phyloP scores from a whole-genome alignment of 2,888 invertebrate genomes.

The Aleiodes leptofemur region DNA sequence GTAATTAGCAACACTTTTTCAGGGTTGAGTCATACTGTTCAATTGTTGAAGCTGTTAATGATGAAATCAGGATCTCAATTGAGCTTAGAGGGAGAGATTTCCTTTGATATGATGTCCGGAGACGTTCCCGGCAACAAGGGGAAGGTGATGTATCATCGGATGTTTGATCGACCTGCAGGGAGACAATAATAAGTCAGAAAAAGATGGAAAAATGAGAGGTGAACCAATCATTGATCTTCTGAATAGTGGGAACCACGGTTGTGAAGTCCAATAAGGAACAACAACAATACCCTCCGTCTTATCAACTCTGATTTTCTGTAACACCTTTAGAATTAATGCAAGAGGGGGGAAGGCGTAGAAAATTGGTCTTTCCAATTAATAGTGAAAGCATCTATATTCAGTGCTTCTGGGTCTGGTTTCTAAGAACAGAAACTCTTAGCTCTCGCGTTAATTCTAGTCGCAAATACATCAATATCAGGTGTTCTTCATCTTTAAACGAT shows the following conservation, averaged over 20 bases:
- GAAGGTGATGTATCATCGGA: slow-evolving; percentile 42
- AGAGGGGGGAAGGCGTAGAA: slow-evolving; percentile 40
- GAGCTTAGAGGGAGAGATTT: no score
- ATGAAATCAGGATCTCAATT: no score
- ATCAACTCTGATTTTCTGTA: slow-evolving; percentile 36
- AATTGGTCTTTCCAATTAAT: slow-evolving; percentile 29
- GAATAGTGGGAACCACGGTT: slow-evolving; percentile 60
- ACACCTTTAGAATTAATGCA: slow-evolving; percentile 29
- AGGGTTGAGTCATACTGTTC: no score
- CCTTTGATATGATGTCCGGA: no score
- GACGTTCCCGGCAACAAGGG: slow-evolving; percentile 54
- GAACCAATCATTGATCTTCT: neutral
- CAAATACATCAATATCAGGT: slow-evolving; percentile 42
- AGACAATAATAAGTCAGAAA: slow-evolving; percentile 50
- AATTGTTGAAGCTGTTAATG: no score
- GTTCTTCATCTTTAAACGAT: slow-evolving; percentile 10
- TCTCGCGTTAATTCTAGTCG: slow-evolving; percentile 34
- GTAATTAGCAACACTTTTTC: no score
- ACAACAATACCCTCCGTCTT: slow-evolving; percentile 37
- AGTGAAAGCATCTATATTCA: slow-evolving; percentile 41
- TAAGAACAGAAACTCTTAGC: slow-evolving; percentile 25
- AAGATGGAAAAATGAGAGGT: slow-evolving; percentile 38
- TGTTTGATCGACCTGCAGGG: slow-evolving; percentile 53
- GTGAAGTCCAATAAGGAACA: slow-evolving; percentile 49
- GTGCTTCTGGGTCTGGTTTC: slow-evolving; percentile 40